These are phyloP conservation scores for Alfaro cultratus DNA, from an alignment of 2,797 vertebrate species.

Conservation along the genomic window DNA sequence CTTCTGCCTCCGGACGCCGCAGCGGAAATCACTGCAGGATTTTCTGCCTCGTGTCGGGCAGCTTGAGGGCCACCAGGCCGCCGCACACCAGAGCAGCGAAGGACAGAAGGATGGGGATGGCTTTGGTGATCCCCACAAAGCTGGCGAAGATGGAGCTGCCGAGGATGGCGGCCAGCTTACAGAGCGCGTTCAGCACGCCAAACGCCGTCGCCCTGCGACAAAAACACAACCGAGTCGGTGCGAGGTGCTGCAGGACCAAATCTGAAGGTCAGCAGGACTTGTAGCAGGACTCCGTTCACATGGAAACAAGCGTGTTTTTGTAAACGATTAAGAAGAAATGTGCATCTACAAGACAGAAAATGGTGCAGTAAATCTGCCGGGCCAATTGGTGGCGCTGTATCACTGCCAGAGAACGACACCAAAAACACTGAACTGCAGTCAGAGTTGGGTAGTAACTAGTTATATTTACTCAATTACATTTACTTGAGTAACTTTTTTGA, in stretches of 20 bases:
- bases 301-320: neutral
- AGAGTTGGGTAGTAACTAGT: too few species aligned
- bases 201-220: constrained; percentile 91
- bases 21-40: constrained; percentile 86
- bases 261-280: neutral
- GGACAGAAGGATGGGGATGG: constrained; percentile 92
- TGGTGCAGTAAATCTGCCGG: too few species aligned
- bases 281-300: too few species aligned
- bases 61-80: constrained; percentile 89
- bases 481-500: too few species aligned
- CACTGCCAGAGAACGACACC: too few species aligned
- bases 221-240: neutral
- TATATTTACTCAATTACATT: too few species aligned
- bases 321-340: too few species aligned
- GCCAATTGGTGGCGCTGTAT: too few species aligned
- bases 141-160: constrained; percentile 94
- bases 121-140: constrained; percentile 91
- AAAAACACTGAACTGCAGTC: too few species aligned
- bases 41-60: constrained; percentile 94
- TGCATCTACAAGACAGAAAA: too few species aligned
- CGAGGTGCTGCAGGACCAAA: neutral
- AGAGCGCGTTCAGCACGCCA: constrained; percentile 92
- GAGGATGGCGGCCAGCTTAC: constrained; percentile 92
- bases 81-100: constrained; percentile 89
- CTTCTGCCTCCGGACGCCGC: constrained; percentile 14